Evolutionary conservation across 2,797 vertebrate genomes (phyloP), one percentile per base, ranked within the genome.

Genomic region (Hephaestus fuliginosus): DNA sequence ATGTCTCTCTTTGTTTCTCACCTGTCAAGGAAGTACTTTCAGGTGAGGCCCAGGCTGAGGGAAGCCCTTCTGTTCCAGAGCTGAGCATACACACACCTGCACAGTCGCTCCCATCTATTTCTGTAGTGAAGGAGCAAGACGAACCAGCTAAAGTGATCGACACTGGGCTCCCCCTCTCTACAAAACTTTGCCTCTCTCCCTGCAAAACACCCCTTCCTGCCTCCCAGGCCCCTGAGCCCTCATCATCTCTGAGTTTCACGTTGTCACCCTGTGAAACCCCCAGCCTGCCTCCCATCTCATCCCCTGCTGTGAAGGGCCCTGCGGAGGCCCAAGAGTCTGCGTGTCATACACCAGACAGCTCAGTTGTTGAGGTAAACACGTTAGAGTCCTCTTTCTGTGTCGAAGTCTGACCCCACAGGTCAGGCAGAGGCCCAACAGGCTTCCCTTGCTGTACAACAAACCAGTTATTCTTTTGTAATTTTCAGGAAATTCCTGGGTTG

Each of bases 401-500:
- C 5, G 7, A 9, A 9, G 13, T 7, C 3, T 58, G 22, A 11
- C n/a, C 18, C 55, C 5, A 6, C 5, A 17, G 2, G 13, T 13
- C 36, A 39, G 36, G 7, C 36, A 39, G 30, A 33, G 30, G 52
- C 14, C 11, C n/a, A 1, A 33, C 14, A 0, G 2, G 11, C n/a
- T 74, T n/a, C 0, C 49, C 2, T 39, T 4, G 5, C 18, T 13
- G 0, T 25, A 10, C 14, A 33, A 4, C 39, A 30, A 74, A 48
- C 18, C 7, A 30, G 44, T 58, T 0, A 2, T 60, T 51, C 4
- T 62, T 0, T 46, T 58, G 1, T 57, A 25, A 67, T 73, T 76
- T 22, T 7, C n/a, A 96, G 95, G 86, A 86, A 58, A 13, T 79
- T 70, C 79, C 86, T 12, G 91, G 83, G 13, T 71, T 95, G 86